These are phyloP conservation scores for Macaria notata DNA, from an alignment of 2,888 invertebrate genomes.

Conservation along the genomic window DNA sequence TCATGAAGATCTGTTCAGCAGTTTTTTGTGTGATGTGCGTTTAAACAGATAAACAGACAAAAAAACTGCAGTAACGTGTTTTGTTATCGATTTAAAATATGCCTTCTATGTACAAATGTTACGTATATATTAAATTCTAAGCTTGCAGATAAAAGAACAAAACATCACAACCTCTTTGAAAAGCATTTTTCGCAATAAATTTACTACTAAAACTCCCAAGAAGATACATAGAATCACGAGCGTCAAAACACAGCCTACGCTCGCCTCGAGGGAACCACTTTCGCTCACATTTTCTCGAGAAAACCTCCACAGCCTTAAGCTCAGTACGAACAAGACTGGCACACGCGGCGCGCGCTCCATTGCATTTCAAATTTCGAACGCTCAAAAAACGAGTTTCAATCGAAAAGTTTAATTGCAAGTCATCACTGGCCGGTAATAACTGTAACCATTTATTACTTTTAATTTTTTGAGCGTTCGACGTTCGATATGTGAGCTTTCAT, in stretches of 20 bases:
- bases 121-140: no score
- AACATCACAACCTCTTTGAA: no score
- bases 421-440: constrained; percentile 23
- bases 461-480: constrained; percentile 16
- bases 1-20: no score
- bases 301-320: constrained; percentile 58
- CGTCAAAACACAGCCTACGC: constrained; percentile 20
- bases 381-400: constrained; percentile 25
- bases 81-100: no score
- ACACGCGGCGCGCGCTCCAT: constrained; percentile 53
- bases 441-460: constrained; percentile 19
- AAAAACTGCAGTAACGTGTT: no score
- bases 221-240: constrained; percentile 11
- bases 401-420: constrained; percentile 24
- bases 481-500: constrained; percentile 11
- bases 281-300: constrained; percentile 64
- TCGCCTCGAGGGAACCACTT: constrained; percentile 49
- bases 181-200: no score
- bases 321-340: constrained; percentile 55
- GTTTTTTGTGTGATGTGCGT: no score
- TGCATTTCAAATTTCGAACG: constrained; percentile 37
- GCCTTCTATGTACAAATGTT: no score
- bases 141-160: no score
- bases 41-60: no score
- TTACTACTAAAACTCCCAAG: constrained; percentile 1